Base-by-base conservation (phyloP, 2,888 invertebrate genomes). In the Lasioglossum calceatum region DNA sequence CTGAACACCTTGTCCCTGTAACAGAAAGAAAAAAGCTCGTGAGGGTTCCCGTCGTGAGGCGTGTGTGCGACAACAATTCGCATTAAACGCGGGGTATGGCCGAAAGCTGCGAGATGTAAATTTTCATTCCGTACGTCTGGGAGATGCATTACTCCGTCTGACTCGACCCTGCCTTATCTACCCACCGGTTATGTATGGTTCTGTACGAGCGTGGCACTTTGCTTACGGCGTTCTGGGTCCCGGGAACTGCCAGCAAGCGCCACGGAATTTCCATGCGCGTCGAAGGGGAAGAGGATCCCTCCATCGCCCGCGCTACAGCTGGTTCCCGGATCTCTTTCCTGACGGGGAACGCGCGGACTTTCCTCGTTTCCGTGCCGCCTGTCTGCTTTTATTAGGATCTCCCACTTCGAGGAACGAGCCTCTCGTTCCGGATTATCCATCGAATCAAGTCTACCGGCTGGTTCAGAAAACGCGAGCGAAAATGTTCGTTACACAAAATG, bases 1-100 rank as follows among this genome's bases (percentile, higher is more conserved):
- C 97, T 96, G 96, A 97, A 98, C 92, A 98, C 96, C 93, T 97
- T 97, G 95, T 98, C 98, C 98, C 98, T 98, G 97, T 74, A 97
- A 97, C 92, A 95, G 94, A 95, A 95, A 94, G 86, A 82, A 73
- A 79, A 39, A 79, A 39, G n/a, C 58, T 4, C n/a, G 32, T 50
- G 5, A n/a, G 71, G 23, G 12, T 39, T 39, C 12, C 14, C 67
- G 8, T 54, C 47, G 74, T 32, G 70, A 42, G 36, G 77, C 64
- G 14, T 32, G 64, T 78, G 80, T 54, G 79, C 16, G 80, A 80
- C 73, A 81, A 86, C 81, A 81, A 87, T 86, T 81, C 87, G 78
- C 70, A 80, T 89, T 77, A 84, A 84, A 77, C 79, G 71, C 36
- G 70, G 76, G 72, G 83, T n/a, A 84, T 83, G 81, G 80, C 72